Evolutionary conservation across 2,888 invertebrate species (phyloP), one percentile per base, ranked within the genome.

Genomic region (Antheraea yamamai): DNA sequence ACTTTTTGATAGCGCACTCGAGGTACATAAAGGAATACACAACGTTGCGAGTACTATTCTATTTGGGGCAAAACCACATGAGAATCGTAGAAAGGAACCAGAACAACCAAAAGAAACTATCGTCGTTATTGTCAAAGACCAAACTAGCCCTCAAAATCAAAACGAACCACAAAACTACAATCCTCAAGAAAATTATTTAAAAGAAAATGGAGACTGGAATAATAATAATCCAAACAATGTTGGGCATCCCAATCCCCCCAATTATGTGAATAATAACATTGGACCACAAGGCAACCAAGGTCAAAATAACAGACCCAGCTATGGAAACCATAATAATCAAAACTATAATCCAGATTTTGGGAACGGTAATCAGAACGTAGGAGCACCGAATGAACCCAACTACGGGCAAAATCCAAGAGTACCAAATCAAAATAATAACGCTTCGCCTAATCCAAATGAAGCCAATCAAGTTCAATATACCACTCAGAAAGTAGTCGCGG

Each of bases 41-140:
- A 82, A 85, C 7, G 84, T 85, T 1, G 90, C 91, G 39, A 85
- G 85, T 2, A 75, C 86, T 4, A 78, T 92, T 26, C 77, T 92
- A 1, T n/a, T 82, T 58, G 81, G 81, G 16, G 76, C 76, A 2
- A 81, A 81, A 66, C 76, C 74, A 51, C 78, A 77, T 20, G 79
- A 78, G 4, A 78, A 78, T 52, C 79, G 81, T 76, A 78, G 78
- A 70, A 74, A 79, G 18, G 78, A 77, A 73, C 82, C 80, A 64
- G 78, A 77, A 1, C 83, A 80, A 51, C 82, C 85, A 58, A 71
- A 71, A 0, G 81, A 79, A 26, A 85, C 88, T 16, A 85, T 86
- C 20, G 76, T 88, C 30, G 79, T 89, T 47, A 83, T 88, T 16
- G 82, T 89, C 20, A 81, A 88, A 26, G 83, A 89, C 51, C 80